Conservation (phyloP, 1,140 invertebrate genomes). For the Saccostrea echinata region DNA sequence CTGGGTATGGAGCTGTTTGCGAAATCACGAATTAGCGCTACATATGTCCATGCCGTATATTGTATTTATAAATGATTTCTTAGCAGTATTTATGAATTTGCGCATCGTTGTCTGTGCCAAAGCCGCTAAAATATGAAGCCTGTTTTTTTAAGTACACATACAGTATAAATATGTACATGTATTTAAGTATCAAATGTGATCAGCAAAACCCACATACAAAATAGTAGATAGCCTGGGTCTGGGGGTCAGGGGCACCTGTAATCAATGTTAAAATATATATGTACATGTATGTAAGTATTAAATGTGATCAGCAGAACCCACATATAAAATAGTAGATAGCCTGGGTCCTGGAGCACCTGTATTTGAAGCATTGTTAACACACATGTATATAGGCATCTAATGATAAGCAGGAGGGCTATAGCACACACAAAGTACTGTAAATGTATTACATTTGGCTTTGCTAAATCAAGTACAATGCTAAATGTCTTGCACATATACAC, state of each 20-base stretch:
- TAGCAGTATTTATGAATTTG: no score
- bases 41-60: no score
- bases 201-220: conserved; percentile 94
- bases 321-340: conserved; percentile 99
- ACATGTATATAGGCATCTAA: conserved; percentile 99
- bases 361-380: no score
- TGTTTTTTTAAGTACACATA: no score
- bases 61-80: no score
- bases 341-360: conserved; percentile 88
- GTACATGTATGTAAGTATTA: conserved; percentile 88
- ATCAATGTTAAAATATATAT: conserved; percentile 47
- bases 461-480: no score
- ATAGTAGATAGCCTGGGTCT: conserved; percentile 97
- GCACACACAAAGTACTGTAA: conserved; percentile 97
- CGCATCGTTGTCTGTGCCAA: no score
- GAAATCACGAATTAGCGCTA: no score
- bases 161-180: neutral
- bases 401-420: conserved; percentile 93
- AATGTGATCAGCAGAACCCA: conserved; percentile 94
- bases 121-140: no score
- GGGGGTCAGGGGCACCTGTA: conserved; percentile 85
- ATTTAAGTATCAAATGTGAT: conserved; percentile 95
- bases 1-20: no score
- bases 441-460: no score
- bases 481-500: no score